Percentiles rank a stretch among this genome's conserved stretches.
These are phyloP conservation scores for Psilopogon haemacephalus DNA, from an alignment of 2,113 vertebrate species.

Conservation along the genomic window DNA sequence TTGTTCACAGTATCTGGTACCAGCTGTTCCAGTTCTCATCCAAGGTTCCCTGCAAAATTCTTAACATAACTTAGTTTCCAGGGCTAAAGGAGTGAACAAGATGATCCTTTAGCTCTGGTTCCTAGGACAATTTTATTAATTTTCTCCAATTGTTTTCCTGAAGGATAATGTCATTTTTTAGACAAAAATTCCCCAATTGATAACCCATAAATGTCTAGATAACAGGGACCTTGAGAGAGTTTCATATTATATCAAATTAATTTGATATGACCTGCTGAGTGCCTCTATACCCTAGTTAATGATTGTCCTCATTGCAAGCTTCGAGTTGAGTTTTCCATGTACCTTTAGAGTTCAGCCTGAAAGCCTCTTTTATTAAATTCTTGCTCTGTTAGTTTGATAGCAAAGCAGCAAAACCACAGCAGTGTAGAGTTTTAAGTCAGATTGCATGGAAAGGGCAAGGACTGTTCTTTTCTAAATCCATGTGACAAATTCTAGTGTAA, in stretches of 20 bases:
- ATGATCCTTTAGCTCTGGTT: too few species aligned
- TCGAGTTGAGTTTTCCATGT: constrained; percentile 34
- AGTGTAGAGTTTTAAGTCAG: neutral
- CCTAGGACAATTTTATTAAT: too few species aligned
- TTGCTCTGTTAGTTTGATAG: neutral
- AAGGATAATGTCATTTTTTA: too few species aligned
- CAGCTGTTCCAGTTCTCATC: too few species aligned
- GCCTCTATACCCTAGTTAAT: neutral
- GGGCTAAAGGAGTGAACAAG: too few species aligned
- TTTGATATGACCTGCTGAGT: neutral
- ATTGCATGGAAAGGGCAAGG: neutral
- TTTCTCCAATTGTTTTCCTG: too few species aligned
- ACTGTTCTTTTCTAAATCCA: constrained; percentile 11
- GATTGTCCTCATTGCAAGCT: neutral
- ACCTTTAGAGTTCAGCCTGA: constrained; percentile 1
- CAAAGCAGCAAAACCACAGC: neutral
- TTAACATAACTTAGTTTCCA: too few species aligned
- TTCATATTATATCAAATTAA: neutral
- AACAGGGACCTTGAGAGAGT: neutral
- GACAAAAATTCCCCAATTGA: too few species aligned
- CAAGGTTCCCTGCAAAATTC: too few species aligned
- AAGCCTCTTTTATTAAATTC: constrained; percentile 19
- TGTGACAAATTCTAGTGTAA: constrained; percentile 22
- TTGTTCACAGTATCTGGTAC: too few species aligned
- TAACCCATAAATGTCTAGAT: neutral